phyloP scores from a whole-genome alignment of 1,140 invertebrate species.

The Drosophila malerkotliana region DNA sequence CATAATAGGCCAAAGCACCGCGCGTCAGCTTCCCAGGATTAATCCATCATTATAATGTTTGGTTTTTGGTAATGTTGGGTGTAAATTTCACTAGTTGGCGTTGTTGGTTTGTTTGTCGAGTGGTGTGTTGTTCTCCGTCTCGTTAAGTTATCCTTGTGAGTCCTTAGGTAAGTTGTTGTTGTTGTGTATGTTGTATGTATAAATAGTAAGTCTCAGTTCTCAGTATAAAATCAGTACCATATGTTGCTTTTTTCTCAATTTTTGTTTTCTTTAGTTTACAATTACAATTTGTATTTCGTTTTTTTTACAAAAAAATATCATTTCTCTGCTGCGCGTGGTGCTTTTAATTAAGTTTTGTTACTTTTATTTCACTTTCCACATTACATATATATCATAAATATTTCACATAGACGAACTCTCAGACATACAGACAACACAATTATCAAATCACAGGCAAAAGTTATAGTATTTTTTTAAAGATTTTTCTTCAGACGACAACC shows the following conservation, averaged over 20 bases:
- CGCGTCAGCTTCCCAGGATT: slow-evolving; percentile 69
- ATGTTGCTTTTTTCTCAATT: slow-evolving; percentile 66
- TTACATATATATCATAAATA: slow-evolving; percentile 14
- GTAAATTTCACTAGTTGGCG: slow-evolving; percentile 76
- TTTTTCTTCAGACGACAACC: slow-evolving; percentile 45
- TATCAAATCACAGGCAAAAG: slow-evolving; percentile 54
- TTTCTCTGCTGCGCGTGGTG: slow-evolving; percentile 71
- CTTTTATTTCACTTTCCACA: not conserved
- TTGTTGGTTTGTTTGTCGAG: slow-evolving; percentile 29
- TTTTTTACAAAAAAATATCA: slow-evolving; percentile 44
- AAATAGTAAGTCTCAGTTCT: slow-evolving; percentile 80
- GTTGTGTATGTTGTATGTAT: slow-evolving; percentile 68
- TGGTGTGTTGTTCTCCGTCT: slow-evolving; percentile 43
- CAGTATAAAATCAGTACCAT: slow-evolving; percentile 82
- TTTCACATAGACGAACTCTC: not conserved
- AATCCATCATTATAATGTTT: slow-evolving; percentile 28
- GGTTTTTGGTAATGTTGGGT: slow-evolving; percentile 33
- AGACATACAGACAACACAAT: slow-evolving; percentile 40
- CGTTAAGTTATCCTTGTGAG: slow-evolving; percentile 67
- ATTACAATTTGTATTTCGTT: slow-evolving; percentile 34
- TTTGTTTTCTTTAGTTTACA: slow-evolving; percentile 42
- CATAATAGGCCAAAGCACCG: slow-evolving; percentile 66
- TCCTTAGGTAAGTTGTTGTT: slow-evolving; percentile 57
- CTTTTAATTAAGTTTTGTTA: slow-evolving; percentile 23
- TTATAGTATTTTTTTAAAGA: slow-evolving; percentile 40